phyloP scores from a whole-genome alignment of 2,113 vertebrate species.

The Strigops habroptila region DNA sequence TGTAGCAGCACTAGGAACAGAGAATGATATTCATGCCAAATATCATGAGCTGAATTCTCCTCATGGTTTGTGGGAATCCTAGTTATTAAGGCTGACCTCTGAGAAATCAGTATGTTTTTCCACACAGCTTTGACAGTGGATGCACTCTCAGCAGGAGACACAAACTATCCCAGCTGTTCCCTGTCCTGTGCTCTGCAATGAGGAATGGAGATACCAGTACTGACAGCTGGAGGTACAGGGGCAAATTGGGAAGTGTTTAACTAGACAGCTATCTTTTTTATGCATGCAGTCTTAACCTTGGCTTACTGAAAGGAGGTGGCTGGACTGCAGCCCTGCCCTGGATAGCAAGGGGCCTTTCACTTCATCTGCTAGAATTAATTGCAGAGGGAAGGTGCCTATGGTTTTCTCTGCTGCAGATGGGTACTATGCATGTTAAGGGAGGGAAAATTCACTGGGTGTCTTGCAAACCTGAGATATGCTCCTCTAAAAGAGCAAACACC shows the following conservation, averaged over 20 bases:
- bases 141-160: neutral
- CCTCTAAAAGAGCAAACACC: neutral
- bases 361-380: neutral
- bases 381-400: neutral
- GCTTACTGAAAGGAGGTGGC: neutral
- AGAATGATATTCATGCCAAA: slow-evolving; percentile 42
- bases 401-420: neutral
- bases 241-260: neutral
- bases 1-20: slow-evolving; percentile 40
- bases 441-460: neutral
- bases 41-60: slow-evolving; percentile 33
- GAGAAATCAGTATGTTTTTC: slow-evolving; percentile 35
- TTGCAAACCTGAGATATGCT: neutral
- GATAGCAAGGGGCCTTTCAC: neutral
- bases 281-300: neutral
- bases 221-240: neutral
- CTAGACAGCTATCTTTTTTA: neutral
- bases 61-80: slow-evolving; percentile 40
- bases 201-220: neutral
- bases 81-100: slow-evolving; percentile 35
- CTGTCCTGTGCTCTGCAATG: neutral
- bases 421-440: neutral
- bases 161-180: neutral
- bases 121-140: neutral
- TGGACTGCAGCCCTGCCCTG: neutral